These are phyloP conservation scores for Mobula hypostoma DNA, from an alignment of 2,113 vertebrate genomes.

Conservation along the genomic window DNA sequence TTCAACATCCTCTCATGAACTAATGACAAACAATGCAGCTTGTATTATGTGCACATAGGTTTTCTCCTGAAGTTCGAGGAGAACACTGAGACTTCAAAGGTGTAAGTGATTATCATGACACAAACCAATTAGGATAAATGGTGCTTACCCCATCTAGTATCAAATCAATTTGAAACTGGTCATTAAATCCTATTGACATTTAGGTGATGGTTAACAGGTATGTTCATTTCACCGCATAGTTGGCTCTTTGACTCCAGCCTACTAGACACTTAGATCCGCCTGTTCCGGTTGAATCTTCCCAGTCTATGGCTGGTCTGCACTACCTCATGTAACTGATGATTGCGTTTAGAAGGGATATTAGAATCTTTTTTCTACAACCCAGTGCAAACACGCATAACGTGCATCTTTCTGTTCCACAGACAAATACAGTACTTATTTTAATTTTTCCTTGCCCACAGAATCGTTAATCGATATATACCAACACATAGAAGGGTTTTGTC, in stretches of 20 bases:
- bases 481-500: neutral
- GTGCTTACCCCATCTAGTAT: neutral
- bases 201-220: neutral
- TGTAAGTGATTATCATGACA: neutral
- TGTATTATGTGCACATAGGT: neutral
- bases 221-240: neutral
- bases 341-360: neutral
- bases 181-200: neutral
- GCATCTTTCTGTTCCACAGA: neutral
- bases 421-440: neutral
- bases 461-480: neutral
- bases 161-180: neutral
- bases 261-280: neutral
- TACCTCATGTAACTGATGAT: neutral
- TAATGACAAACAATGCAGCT: neutral
- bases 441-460: constrained; percentile 11
- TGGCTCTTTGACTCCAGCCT: neutral
- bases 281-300: neutral
- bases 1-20: neutral
- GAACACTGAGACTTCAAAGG: neutral
- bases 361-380: neutral
- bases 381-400: neutral
- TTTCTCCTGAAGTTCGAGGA: too few relatives aligned
- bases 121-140: neutral
- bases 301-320: neutral